Base-by-base conservation (phyloP, 2,797 vertebrate genomes). In the Gymnoscopelus braueri region DNA sequence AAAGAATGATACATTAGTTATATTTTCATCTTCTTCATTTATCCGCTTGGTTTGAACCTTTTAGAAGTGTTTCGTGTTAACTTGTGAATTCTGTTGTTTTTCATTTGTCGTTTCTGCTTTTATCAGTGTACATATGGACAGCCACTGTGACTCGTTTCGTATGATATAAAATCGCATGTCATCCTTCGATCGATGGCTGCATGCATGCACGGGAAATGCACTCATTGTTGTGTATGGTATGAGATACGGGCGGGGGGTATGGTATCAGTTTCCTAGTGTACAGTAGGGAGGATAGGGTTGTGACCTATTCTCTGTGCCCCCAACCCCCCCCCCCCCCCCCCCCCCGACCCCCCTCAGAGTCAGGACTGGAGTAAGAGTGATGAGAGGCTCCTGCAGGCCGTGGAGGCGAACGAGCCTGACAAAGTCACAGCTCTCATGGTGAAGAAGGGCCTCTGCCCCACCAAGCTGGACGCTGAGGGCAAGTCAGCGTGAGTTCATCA, bases 301-400 rank as follows among this genome's bases (percentile, higher is more conserved):
- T 82, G 84, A 88, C 71, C 70, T 58, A 63, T 60, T 61, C 67
- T 87, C 79, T 82, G 54, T 29, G 63, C 65, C 23, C 65, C 61
- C 54, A 68, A 61, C 65, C 62, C 63, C 69, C 15, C 50, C 70
- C 61, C 54, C 69, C 63, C 65, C 62, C 63, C 69, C 15, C 50
- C 70, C 65, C 63, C 70, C 79, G 56, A 44, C 60, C 79, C 75
- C 44, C 58, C 71, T 7, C 87, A 99, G 97, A 95, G 94, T 84
- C 96, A 97, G 48, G 97, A 98, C 84, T 98, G 97, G 97, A 97
- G 90, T 87, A 98, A 98, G 89, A 95, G 95, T 0, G 98, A 98
- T 0, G 97, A 99, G 63, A 94, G 96, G 15, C 95, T 99, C 62
- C 88, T 99, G 63, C 97, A 98, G 88, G 97, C 97, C 0, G 97